Evolutionary conservation across 2,113 vertebrate genomes (phyloP).

Genomic region (Megaceryle maxima): DNA sequence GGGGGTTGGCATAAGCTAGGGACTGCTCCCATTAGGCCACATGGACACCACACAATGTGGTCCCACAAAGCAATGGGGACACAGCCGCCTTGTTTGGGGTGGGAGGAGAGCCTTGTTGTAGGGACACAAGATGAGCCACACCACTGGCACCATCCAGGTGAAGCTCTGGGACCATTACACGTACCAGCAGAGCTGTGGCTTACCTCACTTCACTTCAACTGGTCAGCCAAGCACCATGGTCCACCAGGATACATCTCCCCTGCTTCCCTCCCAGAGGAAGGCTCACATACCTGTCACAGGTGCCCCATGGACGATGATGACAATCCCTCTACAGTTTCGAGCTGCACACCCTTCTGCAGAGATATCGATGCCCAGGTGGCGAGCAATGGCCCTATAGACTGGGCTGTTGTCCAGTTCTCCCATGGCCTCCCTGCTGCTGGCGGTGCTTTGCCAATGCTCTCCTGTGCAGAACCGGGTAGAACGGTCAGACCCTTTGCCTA

Average conservation of each 20-base stretch:
- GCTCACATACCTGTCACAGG: constrained; percentile 80
- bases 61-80: fast-evolving
- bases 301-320: constrained; percentile 84
- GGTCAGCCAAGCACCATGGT: neutral
- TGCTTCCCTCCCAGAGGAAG: neutral
- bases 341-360: constrained; percentile 66
- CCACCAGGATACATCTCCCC: neutral
- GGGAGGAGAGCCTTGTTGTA: neutral
- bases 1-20: neutral
- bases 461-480: neutral
- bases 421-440: constrained; percentile 3
- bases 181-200: neutral
- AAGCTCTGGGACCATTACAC: neutral
- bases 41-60: neutral
- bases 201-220: neutral
- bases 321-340: constrained; percentile 75
- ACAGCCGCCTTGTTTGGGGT: neutral
- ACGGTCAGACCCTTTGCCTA: neutral
- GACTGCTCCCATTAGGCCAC: neutral
- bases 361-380: constrained; percentile 73
- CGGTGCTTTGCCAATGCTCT: constrained; percentile 41
- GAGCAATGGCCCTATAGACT: constrained; percentile 74
- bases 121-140: neutral
- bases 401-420: constrained; percentile 76
- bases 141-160: neutral